These are phyloP conservation scores for Drosophila villosipedis DNA, from an alignment of 2,888 invertebrate species.

Conservation along the genomic window DNA sequence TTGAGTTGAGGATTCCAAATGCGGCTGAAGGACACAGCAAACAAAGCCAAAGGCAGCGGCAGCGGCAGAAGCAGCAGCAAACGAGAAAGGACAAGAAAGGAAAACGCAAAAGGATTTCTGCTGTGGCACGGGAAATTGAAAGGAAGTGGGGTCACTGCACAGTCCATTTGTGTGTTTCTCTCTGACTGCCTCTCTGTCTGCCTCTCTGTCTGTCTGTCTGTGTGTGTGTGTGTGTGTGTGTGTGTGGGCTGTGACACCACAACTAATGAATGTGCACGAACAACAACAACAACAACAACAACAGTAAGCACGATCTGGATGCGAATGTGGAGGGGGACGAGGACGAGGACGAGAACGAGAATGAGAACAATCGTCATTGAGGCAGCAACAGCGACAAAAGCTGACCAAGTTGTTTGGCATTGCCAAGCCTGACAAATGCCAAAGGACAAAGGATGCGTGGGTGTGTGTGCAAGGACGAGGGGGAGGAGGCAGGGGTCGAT, in stretches of 20 bases:
- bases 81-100: constrained; percentile 7
- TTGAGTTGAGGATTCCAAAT: constrained; percentile 44
- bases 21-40: constrained; percentile 51
- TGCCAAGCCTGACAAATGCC: constrained; percentile 59
- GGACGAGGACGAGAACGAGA: constrained; percentile 13
- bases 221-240: constrained; percentile 4
- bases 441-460: constrained; percentile 17
- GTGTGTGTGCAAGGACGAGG: neutral
- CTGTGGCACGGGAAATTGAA: constrained; percentile 54
- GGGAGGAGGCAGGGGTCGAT: constrained; percentile 2
- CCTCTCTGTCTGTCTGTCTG: constrained; percentile 1
- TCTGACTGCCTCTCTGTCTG: neutral
- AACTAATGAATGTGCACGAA: constrained; percentile 61
- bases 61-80: neutral
- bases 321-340: constrained; percentile 15
- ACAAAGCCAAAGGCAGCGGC: constrained; percentile 34
- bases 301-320: constrained; percentile 6
- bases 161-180: constrained; percentile 22
- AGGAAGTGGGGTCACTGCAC: constrained; percentile 64
- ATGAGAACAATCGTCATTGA: constrained; percentile 48
- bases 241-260: constrained; percentile 54
- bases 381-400: constrained; percentile 49
- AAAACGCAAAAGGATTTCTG: constrained; percentile 47
- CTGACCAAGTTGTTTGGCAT: constrained; percentile 63
- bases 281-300: constrained; percentile 34